Evolutionary conservation across 2,888 invertebrate genomes (phyloP).

Genomic region (Nebria salina): DNA sequence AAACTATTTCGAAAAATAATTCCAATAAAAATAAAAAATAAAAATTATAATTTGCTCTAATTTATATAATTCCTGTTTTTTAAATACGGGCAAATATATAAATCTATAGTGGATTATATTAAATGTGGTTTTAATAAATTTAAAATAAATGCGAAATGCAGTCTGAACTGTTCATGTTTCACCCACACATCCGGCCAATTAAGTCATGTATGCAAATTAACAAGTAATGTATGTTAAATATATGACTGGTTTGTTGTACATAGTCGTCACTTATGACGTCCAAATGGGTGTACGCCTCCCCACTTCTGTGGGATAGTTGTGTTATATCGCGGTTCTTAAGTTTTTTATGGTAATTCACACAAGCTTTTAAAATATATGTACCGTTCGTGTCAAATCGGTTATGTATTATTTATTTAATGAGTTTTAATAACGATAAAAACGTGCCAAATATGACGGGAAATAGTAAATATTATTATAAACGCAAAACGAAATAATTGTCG

Average conservation of each 20-base stretch:
- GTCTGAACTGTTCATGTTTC: not conserved
- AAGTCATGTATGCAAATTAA: not conserved
- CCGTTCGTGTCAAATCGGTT: not conserved
- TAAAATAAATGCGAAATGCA: not conserved
- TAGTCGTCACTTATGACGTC: not conserved
- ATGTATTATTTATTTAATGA: not conserved
- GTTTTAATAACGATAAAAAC: not conserved
- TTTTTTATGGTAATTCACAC: not conserved
- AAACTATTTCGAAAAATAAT: not conserved
- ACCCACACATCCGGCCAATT: conserved; percentile 1
- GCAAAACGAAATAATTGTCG: not conserved
- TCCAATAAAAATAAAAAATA: not conserved
- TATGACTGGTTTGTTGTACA: not conserved
- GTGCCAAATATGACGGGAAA: not conserved
- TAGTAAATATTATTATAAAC: not conserved
- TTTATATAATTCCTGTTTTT: not conserved
- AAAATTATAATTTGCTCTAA: not conserved
- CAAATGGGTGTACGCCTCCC: not conserved
- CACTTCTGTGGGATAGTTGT: not conserved
- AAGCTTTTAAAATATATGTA: not conserved
- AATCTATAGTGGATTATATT: too few relatives aligned
- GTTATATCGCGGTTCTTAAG: not conserved
- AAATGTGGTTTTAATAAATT: too few relatives aligned
- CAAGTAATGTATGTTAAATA: not conserved
- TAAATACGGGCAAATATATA: too few relatives aligned